phyloP scores from a whole-genome alignment of 2,113 vertebrate species.

The Peromyscus polionotus region DNA sequence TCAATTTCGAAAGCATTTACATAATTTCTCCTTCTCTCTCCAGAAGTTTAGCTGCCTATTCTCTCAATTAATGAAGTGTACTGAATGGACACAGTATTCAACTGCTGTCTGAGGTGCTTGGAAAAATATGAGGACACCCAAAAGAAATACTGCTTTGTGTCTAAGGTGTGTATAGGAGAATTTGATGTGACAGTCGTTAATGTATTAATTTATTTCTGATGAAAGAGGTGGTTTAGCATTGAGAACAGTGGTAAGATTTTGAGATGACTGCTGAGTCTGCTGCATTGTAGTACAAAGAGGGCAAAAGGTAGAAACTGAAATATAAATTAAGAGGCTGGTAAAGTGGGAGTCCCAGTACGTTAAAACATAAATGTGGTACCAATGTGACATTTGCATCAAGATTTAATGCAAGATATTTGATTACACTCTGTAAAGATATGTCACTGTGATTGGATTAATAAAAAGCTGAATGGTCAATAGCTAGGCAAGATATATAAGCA shows the following conservation, averaged over 20 bases:
- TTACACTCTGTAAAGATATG: background rate
- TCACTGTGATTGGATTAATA: background rate
- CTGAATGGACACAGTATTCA: background rate
- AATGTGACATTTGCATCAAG: background rate
- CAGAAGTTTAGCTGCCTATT: background rate
- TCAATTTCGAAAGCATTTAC: background rate
- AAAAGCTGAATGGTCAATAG: background rate
- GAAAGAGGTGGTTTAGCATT: background rate
- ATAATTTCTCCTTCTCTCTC: background rate
- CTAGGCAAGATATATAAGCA: background rate
- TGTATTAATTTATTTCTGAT: background rate
- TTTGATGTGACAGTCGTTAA: background rate
- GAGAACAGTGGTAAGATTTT: background rate
- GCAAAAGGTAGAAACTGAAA: background rate
- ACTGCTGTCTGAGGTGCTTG: background rate
- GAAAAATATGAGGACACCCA: background rate
- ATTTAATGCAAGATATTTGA: background rate
- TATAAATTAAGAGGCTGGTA: background rate
- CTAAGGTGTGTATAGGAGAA: background rate
- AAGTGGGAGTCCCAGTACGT: background rate
- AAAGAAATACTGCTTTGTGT: background rate
- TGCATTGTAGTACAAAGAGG: background rate
- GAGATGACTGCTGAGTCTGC: background rate
- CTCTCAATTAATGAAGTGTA: background rate
- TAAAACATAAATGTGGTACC: background rate